A percentile compares a stretch with the other conserved stretches of the same genome.
phyloP scores from a whole-genome alignment of 2,888 invertebrate genomes.

The Scaeva pyrastri region DNA sequence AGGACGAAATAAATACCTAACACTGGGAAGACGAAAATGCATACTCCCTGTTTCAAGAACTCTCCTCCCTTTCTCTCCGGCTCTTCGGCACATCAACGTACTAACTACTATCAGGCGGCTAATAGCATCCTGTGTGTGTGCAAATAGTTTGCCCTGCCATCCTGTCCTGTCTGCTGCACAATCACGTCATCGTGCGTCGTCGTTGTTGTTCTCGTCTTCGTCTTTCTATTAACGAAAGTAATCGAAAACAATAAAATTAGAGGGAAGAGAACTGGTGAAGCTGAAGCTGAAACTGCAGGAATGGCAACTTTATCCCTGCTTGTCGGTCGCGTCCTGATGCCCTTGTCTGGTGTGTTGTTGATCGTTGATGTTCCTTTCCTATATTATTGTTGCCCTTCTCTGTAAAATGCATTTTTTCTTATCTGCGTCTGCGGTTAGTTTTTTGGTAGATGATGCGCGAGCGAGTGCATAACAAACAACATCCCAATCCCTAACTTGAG shows the following conservation, averaged over 20 bases:
- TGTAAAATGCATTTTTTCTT: slow-evolving; percentile 75
- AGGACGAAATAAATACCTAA: slow-evolving; percentile 74
- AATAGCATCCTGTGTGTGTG: slow-evolving; percentile 33
- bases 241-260: slow-evolving; percentile 76
- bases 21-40: slow-evolving; percentile 39
- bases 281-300: slow-evolving; percentile 36
- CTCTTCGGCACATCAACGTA: background rate
- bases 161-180: slow-evolving; percentile 4
- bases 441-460: slow-evolving; percentile 73
- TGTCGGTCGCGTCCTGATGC: background rate
- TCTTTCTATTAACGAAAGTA: slow-evolving; percentile 72
- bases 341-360: slow-evolving; percentile 24
- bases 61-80: no score
- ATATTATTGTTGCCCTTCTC: background rate
- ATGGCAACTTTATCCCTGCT: slow-evolving; percentile 66
- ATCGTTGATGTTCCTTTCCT: slow-evolving; percentile 33
- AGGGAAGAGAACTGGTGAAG: slow-evolving; percentile 58
- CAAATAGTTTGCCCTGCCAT: background rate
- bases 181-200: slow-evolving; percentile 30
- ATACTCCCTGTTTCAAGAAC: slow-evolving; percentile 23
- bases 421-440: slow-evolving; percentile 70
- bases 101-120: background rate
- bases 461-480: slow-evolving; percentile 50
- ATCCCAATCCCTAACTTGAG: slow-evolving; percentile 44
- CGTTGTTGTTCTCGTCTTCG: background rate